phyloP scores from a whole-genome alignment of 2,888 invertebrate genomes.

The Heteropelma amictum region DNA sequence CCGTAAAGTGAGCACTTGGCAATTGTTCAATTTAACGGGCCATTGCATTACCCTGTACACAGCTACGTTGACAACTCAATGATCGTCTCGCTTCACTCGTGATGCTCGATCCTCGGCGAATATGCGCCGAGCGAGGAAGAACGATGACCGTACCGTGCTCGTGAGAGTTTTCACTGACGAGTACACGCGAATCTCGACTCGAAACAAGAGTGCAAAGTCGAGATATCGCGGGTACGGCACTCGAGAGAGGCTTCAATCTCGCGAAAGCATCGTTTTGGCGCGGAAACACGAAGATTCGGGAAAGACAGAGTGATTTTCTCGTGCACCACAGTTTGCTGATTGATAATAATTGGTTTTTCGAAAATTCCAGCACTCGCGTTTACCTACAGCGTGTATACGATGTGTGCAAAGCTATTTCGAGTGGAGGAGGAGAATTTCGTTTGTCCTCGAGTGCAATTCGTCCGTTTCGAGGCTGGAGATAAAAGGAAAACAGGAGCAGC shows the following conservation, averaged over 20 bases:
- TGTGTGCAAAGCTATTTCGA: slow-evolving; percentile 22
- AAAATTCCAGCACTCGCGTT: no score
- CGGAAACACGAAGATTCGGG: no score
- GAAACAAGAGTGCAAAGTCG: no score
- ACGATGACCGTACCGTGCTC: no score
- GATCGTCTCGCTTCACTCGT: slow-evolving; percentile 40
- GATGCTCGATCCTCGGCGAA: slow-evolving; percentile 28
- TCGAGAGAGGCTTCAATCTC: no score
- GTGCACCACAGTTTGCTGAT: no score
- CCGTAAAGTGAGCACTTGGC: slow-evolving; percentile 55
- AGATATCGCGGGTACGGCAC: no score
- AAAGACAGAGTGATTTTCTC: no score
- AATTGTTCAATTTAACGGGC: slow-evolving; percentile 72
- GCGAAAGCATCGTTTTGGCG: no score
- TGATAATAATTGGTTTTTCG: no score
- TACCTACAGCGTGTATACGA: not conserved
- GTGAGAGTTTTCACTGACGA: no score
- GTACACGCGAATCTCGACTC: no score
- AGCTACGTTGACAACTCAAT: slow-evolving; percentile 38
- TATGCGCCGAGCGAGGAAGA: not conserved
- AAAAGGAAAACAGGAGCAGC: slow-evolving; percentile 7
- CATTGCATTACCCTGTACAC: slow-evolving; percentile 20
- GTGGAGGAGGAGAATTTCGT: slow-evolving; percentile 25
- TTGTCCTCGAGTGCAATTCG: slow-evolving; percentile 18
- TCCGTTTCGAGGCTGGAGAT: slow-evolving; percentile 7